Percentiles rank a stretch among this genome's conserved stretches.
Evolutionary conservation across 2,797 vertebrate genomes (phyloP).

Genomic region (Muscicapa comitata): DNA sequence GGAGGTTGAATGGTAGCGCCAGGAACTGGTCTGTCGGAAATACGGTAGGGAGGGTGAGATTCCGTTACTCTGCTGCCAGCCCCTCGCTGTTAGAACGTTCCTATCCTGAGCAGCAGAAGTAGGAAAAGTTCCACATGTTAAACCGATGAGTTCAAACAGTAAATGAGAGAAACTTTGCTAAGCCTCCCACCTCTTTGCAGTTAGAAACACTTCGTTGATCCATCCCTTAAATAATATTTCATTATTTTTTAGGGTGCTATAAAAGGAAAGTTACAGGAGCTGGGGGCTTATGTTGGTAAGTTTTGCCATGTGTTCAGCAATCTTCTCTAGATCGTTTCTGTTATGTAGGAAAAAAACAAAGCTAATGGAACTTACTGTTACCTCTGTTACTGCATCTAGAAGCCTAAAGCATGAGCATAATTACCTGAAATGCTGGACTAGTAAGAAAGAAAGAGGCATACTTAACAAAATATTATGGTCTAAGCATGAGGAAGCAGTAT

Average conservation of each 20-base stretch:
- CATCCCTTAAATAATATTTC: neutral
- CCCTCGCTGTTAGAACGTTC: neutral
- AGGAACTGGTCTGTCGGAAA: neutral
- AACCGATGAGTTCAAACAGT: fast-evolving
- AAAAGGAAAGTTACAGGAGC: constrained; percentile 94
- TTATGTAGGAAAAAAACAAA: neutral
- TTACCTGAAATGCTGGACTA: neutral
- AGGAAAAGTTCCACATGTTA: neutral
- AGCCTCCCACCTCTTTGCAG: neutral
- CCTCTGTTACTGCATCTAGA: neutral
- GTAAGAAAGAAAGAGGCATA: neutral
- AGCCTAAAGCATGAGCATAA: neutral
- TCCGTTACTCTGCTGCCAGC: neutral
- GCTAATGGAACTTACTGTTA: neutral
- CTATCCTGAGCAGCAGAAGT: fast-evolving
- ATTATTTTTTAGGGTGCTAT: constrained; percentile 86
- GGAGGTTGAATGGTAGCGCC: neutral
- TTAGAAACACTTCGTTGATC: neutral
- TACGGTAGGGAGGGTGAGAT: fast-evolving
- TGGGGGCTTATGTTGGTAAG: constrained; percentile 97
- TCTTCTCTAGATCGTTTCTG: neutral
- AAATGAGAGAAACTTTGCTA: neutral
- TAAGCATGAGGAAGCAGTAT: fast-evolving
- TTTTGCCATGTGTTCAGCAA: neutral
- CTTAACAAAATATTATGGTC: neutral